Evolutionary conservation across 2,113 vertebrate genomes (phyloP), one percentile per base, ranked within the genome.

Genomic region (Nicator chloris): DNA sequence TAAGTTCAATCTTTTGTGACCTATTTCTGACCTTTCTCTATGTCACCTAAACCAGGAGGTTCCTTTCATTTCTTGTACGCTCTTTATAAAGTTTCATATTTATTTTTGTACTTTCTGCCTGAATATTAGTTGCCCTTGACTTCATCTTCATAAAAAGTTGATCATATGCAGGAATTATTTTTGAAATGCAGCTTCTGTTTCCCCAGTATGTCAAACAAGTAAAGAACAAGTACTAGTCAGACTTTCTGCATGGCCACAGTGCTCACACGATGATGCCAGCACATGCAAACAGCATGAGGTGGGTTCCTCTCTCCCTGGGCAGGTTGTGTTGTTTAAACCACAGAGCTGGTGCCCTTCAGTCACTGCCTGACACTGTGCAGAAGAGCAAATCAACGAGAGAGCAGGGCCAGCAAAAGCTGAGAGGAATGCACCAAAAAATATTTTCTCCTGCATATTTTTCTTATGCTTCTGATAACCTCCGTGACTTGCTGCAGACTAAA

Each of bases 361-460:
- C 59, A 49, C 2, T 64, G 75, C 31, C 45, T 50, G 59, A 80
- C 47, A 15, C 49, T 51, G 77, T 39, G 49, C 53, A 87, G 86
- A 89, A 64, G 1, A 81, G 76, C 42, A 77, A 56, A 71, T 7
- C 23, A 92, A 71, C 2, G 6, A 79, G 6, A 79, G 60, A 86
- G 72, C 44, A 49, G 70, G 47, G 42, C 47, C 57, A 56, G 65
- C 24, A 33, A 85, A 85, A 91, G 37, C 81, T 61, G 61, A 87
- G 51, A 91, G 69, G 84, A 95, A 95, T 93, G 86, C 78, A 87
- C 89, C 37, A 91, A 95, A 84, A 93, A 76, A 45, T 69, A 84
- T 77, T 75, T 92, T 87, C 82, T 76, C 40, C 87, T 84, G 63
- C 81, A 64, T 82, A 87, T 91, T 93, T 93, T 92, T 91, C 83